phyloP scores from a whole-genome alignment of 2,797 vertebrate genomes.

The Ceryle rudis region DNA sequence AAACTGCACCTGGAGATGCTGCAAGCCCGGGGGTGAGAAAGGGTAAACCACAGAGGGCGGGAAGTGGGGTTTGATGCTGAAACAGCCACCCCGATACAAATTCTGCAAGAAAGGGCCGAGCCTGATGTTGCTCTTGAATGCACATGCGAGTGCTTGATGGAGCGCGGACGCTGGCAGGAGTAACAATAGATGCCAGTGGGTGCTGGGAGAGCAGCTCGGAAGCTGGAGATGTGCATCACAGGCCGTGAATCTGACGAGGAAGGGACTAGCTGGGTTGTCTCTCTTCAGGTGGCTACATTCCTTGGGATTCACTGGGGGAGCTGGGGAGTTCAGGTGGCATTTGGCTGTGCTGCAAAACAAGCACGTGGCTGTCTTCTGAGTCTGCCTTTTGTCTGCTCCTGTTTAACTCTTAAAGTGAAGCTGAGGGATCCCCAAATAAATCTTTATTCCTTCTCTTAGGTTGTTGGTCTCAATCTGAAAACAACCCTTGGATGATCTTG shows the following conservation, averaged over 20 bases:
- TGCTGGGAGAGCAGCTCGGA: not conserved
- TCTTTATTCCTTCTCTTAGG: not conserved
- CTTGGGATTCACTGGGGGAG: not conserved
- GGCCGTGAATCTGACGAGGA: not conserved
- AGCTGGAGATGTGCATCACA: fast-evolving
- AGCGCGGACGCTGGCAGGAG: fast-evolving
- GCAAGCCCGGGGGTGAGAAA: not conserved
- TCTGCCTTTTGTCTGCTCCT: not conserved
- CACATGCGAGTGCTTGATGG: fast-evolving
- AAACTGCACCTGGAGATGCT: not conserved
- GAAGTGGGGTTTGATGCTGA: not conserved
- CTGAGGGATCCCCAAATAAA: not conserved
- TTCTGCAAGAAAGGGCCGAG: fast-evolving
- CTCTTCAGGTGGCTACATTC: not conserved
- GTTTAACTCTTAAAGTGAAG: not conserved
- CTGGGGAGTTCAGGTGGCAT: not conserved
- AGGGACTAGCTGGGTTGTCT: fast-evolving
- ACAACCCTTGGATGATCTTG: not conserved
- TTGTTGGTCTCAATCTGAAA: not conserved
- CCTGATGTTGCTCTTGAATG: fast-evolving
- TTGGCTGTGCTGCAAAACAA: not conserved
- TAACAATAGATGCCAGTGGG: not conserved
- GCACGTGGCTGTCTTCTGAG: not conserved
- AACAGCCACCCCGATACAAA: not conserved
- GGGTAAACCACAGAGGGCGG: not conserved